A percentile compares a stretch with the other conserved stretches of the same genome.
Evolutionary conservation across 1,140 invertebrate species (phyloP).

Genomic region (Camponotus floridanus): DNA sequence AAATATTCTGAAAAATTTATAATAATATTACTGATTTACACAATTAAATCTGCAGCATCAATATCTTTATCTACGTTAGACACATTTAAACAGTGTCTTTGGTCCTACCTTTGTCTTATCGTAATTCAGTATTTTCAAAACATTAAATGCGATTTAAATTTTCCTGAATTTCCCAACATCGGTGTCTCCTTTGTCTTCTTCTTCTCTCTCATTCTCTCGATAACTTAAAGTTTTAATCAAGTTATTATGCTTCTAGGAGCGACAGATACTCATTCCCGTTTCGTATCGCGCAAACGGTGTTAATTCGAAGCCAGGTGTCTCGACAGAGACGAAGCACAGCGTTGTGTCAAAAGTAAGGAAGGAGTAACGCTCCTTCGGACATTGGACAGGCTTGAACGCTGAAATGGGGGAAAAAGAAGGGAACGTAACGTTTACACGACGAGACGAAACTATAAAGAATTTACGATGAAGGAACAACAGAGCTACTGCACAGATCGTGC

Average conservation of each 20-base stretch:
- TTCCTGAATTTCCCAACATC: not conserved
- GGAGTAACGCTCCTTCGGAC: not conserved
- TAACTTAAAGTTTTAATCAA: constrained; percentile 78
- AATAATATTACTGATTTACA: not conserved
- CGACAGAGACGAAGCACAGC: constrained; percentile 30
- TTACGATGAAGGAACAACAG: constrained; percentile 71
- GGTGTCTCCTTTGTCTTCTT: not conserved
- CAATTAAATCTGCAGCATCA: not conserved
- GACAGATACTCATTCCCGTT: constrained; percentile 64
- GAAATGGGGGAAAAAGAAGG: constrained; percentile 13
- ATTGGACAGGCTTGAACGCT: constrained; percentile 9
- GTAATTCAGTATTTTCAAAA: constrained; percentile 60
- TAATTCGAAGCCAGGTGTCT: constrained; percentile 59
- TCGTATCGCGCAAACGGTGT: constrained; percentile 50
- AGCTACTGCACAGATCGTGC: constrained; percentile 29
- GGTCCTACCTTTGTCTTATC: constrained; percentile 17
- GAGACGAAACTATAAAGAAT: constrained; percentile 76
- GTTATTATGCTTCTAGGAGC: constrained; percentile 70
- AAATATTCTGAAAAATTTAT: not conserved
- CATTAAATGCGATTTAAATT: constrained; percentile 66
- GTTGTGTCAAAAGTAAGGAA: not conserved
- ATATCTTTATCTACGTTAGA: not conserved
- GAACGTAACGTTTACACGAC: constrained; percentile 35
- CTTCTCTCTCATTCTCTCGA: not conserved
- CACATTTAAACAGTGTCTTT: not conserved